Evolutionary conservation across 2,113 vertebrate genomes (phyloP).

Genomic region (Pipra filicauda): DNA sequence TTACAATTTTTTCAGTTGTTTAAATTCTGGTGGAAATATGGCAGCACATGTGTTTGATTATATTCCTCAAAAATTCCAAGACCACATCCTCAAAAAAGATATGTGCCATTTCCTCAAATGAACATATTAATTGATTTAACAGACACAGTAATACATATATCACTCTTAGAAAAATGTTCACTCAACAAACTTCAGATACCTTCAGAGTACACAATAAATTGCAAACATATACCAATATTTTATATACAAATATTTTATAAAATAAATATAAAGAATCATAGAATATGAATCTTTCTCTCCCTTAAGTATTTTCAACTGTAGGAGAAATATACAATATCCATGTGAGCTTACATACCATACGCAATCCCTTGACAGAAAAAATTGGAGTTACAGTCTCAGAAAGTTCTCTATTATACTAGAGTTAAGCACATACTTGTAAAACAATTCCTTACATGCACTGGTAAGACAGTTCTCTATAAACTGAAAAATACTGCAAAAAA

Average conservation of each 20-base stretch:
- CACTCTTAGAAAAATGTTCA: not conserved
- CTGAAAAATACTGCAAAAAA: not conserved
- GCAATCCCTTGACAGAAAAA: not conserved
- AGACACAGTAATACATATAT: not conserved
- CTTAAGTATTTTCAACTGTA: not conserved
- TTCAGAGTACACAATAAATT: not conserved
- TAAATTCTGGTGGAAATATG: not conserved
- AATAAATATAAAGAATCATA: not conserved
- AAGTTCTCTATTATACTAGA: not conserved
- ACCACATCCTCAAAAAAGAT: not conserved
- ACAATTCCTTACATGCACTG: not conserved
- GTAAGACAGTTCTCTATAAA: not conserved
- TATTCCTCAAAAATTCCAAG: not conserved
- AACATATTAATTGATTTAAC: not conserved
- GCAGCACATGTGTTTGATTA: not conserved
- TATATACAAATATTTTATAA: not conserved
- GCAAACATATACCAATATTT: not conserved
- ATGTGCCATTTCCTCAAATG: not conserved
- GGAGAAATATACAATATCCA: not conserved
- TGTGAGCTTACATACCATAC: not conserved
- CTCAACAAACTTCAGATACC: not conserved
- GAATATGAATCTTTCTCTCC: not conserved
- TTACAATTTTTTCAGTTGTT: not conserved
- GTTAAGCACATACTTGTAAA: not conserved
- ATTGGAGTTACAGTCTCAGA: not conserved